Base-by-base conservation (phyloP, 92 coral and sea anemone genomes). In the Epizoanthus scotinus region DNA sequence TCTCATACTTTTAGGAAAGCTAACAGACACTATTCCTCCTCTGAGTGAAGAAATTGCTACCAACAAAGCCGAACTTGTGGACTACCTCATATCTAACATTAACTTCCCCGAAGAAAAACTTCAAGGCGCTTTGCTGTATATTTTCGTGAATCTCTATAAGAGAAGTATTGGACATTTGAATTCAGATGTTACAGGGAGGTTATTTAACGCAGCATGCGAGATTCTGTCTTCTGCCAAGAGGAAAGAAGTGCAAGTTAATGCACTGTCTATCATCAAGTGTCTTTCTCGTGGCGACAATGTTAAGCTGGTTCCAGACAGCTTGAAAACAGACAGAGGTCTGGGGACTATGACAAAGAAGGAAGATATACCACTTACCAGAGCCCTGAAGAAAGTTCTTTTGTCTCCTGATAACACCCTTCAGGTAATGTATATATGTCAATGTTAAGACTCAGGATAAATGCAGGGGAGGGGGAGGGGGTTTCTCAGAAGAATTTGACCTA, bases 311-410 rank as follows among this genome's bases (percentile, higher is more conserved):
- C 81, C 57, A 40, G 68, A 75, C 0, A 75, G 19, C 36, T 29
- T 21, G 6, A 73, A 55, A 25, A 49, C 59, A 77, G 75, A 22
- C 31, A 69, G 5, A 58, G 70, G 28, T 67, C 56, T 4, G 69
- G 57, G 38, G 78, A 84, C 62, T 70, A 53, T 42, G 91, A 55
- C 38, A 26, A 77, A 53, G 61, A 47, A 34, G 64, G 65, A 44
- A 25, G 66, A 17, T 56, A 52, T 52, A n/a, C 71, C 82, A 59
- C 78, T 89, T 6, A 59, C 86, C 9, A 90, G 89, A 9, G 89
- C 92, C 18, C 74, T 96, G 80, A 96, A 91, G 83, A 96, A 93
- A 77, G 84, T 92, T n/a, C 77, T 93, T 68, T 47, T 96, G 60
- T 87, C 93, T 3, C 74, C 89, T 44, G 90, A 81, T 3, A 88